These are phyloP conservation scores for Phalacrocorax carbo DNA, from an alignment of 2,113 vertebrate species.

Conservation along the genomic window DNA sequence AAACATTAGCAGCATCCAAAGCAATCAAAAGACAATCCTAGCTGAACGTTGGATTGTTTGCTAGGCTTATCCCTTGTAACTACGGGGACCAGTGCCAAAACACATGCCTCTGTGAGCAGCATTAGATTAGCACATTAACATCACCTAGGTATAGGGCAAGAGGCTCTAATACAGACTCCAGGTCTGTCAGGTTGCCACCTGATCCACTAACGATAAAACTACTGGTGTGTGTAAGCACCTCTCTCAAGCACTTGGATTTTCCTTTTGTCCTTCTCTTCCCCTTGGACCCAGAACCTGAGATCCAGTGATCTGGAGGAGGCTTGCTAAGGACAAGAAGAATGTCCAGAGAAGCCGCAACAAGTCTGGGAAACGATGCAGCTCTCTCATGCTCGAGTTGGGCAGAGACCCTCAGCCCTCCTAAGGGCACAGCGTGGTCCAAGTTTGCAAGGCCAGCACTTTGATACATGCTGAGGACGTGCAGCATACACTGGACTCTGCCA, in stretches of 20 bases:
- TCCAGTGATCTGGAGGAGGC: not conserved
- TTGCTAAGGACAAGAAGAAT: not conserved
- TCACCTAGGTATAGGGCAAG: not conserved
- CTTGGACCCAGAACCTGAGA: not conserved
- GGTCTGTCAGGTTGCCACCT: not conserved
- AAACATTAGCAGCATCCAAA: not conserved
- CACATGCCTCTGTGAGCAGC: not conserved
- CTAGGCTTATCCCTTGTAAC: not conserved
- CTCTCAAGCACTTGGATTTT: not conserved
- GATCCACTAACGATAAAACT: not conserved
- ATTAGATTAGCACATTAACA: not conserved
- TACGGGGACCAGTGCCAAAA: not conserved
- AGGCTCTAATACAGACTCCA: not conserved
- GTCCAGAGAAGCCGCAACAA: not conserved
- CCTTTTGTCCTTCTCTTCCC: not conserved
- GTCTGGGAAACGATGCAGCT: not conserved
- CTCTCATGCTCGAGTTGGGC: not conserved
- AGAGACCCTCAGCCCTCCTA: not conserved
- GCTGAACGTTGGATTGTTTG: rapidly evolving
- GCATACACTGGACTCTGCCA: not conserved
- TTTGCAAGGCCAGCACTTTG: not conserved
- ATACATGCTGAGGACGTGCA: not conserved
- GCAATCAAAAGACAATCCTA: not conserved
- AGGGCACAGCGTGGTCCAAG: not conserved
- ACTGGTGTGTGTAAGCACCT: not conserved